Evolutionary conservation across 1,140 invertebrate species (phyloP).

Genomic region (Lordiphosa stackelbergi): DNA sequence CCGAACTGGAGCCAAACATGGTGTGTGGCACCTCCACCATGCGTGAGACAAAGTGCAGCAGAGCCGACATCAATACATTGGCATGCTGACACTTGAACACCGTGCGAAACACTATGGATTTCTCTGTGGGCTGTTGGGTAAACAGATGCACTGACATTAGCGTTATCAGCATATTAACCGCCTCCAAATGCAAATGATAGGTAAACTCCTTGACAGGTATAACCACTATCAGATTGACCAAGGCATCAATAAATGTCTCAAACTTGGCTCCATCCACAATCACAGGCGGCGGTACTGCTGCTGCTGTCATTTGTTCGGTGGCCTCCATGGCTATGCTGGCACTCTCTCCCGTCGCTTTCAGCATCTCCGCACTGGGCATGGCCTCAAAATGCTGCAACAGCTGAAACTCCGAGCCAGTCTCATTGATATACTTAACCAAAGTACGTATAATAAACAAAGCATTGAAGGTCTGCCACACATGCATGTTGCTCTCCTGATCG

Average conservation of each 20-base stretch:
- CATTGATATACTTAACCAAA: constrained; percentile 92
- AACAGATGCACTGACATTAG: constrained; percentile 94
- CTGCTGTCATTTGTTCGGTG: constrained; percentile 40
- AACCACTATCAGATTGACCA: constrained; percentile 73
- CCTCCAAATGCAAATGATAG: constrained; percentile 92
- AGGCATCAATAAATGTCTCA: constrained; percentile 74
- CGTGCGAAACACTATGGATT: constrained; percentile 79
- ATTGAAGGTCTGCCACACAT: constrained; percentile 97
- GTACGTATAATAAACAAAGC: constrained; percentile 93
- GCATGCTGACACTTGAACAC: constrained; percentile 85
- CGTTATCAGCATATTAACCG: constrained; percentile 90
- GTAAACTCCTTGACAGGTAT: constrained; percentile 84
- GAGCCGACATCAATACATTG: constrained; percentile 83
- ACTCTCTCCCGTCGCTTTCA: constrained; percentile 48
- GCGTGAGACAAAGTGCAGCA: constrained; percentile 87
- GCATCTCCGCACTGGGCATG: constrained; percentile 67
- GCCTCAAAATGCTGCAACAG: constrained; percentile 86
- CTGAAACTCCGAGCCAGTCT: constrained; percentile 86
- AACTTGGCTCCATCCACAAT: constrained; percentile 74
- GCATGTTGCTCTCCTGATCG: constrained; percentile 92
- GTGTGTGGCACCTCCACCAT: constrained; percentile 86
- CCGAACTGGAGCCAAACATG: constrained; percentile 81
- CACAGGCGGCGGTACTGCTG: constrained; percentile 22
- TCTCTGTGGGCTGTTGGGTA: constrained; percentile 79
- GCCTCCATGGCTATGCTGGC: constrained; percentile 66